Evolutionary conservation across 2,113 vertebrate genomes (phyloP).

Genomic region (Ellobius talpinus): DNA sequence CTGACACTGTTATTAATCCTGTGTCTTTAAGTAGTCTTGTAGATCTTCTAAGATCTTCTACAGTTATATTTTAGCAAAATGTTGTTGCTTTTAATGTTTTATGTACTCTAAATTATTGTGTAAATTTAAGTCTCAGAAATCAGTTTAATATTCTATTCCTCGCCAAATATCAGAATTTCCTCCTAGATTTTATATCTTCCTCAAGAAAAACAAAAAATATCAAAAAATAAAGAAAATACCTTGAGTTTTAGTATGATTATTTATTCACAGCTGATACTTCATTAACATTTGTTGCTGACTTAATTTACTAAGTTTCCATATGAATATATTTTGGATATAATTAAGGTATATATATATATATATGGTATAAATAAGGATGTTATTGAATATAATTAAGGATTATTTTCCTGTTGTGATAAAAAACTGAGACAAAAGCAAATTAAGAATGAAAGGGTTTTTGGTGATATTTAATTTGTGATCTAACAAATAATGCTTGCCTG

Average conservation of each 20-base stretch:
- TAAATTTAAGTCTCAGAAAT: neutral
- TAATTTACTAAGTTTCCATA: conserved; percentile 67
- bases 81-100: neutral
- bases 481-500: too few relatives aligned
- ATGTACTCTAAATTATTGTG: neutral
- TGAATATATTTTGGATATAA: conserved; percentile 74
- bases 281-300: conserved; percentile 61
- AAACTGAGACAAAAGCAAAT: neutral
- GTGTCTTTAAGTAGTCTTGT: neutral
- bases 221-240: neutral
- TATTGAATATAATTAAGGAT: conserved; percentile 80
- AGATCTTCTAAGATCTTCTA: neutral
- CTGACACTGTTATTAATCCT: neutral
- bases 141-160: neutral
- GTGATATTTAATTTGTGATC: too few relatives aligned
- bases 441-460: neutral
- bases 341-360: too few relatives aligned
- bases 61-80: neutral
- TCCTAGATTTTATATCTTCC: conserved; percentile 56
- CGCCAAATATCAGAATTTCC: neutral
- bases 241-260: conserved; percentile 65
- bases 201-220: neutral
- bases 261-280: conserved; percentile 36
- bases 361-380: too few relatives aligned
- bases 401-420: neutral